Percentiles rank a stretch among this genome's conserved stretches.
Conservation (phyloP, 1,140 invertebrate genomes). For the Ridgeia piscesae region DNA sequence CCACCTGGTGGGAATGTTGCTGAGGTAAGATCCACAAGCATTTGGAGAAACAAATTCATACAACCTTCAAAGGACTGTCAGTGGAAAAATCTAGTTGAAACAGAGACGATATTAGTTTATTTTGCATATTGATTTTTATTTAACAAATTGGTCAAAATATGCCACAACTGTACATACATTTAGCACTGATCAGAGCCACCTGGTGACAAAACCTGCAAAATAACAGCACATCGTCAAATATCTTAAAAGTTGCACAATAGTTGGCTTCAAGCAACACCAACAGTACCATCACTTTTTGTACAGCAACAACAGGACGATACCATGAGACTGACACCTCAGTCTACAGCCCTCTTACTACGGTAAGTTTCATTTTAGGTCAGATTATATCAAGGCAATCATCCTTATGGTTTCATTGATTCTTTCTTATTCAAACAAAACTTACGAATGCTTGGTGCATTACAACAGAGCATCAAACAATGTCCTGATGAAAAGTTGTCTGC, state of each 20-base stretch:
- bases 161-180: background rate
- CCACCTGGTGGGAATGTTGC: no score
- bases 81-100: no score
- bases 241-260: slow-evolving; percentile 1
- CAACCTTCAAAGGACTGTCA: no score
- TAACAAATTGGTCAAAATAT: slow-evolving; percentile 6
- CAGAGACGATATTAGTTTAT: background rate
- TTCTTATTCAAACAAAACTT: background rate
- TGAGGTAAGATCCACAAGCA: no score
- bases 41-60: no score
- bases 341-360: background rate
- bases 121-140: slow-evolving; percentile 2
- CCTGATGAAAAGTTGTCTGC: background rate
- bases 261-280: background rate
- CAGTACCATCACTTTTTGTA: background rate
- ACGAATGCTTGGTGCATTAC: background rate
- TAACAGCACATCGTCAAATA: slow-evolving; percentile 1
- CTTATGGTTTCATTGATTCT: background rate
- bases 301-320: background rate
- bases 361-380: background rate
- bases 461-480: background rate
- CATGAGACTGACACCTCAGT: background rate
- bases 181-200: background rate
- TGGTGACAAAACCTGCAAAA: background rate
- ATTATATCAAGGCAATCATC: background rate